Conservation (phyloP, 2,888 invertebrate genomes). For the Melikaiella ostensackeni region DNA sequence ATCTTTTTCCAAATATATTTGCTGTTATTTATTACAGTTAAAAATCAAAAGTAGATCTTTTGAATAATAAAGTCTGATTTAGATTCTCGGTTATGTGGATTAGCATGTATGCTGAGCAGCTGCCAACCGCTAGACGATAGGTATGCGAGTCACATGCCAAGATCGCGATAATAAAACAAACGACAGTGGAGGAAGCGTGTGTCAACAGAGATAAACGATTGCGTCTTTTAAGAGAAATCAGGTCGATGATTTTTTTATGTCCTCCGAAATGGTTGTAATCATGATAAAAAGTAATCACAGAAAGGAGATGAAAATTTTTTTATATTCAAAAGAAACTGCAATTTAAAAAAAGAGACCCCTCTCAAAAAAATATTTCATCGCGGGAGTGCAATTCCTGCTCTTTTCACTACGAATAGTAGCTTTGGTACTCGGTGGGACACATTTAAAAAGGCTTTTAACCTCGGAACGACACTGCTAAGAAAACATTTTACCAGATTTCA, state of each 20-base stretch:
- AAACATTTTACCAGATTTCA: conserved; percentile 74
- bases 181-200: conserved; percentile 45
- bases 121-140: conserved; percentile 66
- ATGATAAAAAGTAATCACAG: neutral
- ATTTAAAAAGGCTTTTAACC: conserved; percentile 73
- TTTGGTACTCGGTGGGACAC: conserved; percentile 43
- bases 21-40: neutral
- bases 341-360: too few relatives aligned
- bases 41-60: neutral
- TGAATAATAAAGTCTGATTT: neutral
- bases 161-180: conserved; percentile 54
- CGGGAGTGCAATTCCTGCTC: neutral
- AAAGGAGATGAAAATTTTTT: too few relatives aligned
- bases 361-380: neutral
- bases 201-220: conserved; percentile 48
- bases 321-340: too few relatives aligned
- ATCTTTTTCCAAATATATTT: too few relatives aligned
- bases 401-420: neutral
- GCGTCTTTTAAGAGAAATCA: conserved; percentile 37
- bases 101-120: conserved; percentile 58
- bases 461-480: conserved; percentile 69
- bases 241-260: conserved; percentile 43
- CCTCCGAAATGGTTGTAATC: neutral
- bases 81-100: conserved; percentile 39
- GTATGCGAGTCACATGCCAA: conserved; percentile 58